These are phyloP conservation scores for Poecilia gillii DNA, from an alignment of 2,797 vertebrate genomes.

Conservation along the genomic window DNA sequence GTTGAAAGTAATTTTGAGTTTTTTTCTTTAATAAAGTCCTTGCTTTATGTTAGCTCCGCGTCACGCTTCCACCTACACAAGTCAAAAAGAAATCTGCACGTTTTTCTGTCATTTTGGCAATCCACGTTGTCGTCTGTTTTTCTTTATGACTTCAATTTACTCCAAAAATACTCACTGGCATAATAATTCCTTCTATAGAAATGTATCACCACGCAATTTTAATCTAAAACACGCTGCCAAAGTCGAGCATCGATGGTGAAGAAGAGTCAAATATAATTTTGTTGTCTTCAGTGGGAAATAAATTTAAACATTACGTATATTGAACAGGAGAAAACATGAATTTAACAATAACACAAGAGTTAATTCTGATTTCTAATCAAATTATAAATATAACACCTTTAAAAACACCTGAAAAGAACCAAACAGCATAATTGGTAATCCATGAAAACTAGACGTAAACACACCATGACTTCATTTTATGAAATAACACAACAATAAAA, in stretches of 20 bases:
- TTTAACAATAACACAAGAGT: background rate
- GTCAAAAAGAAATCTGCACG: background rate
- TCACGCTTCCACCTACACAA: background rate
- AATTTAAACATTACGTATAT: background rate
- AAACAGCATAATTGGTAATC: background rate
- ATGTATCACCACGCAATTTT: background rate
- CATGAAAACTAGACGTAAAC: too few relatives aligned
- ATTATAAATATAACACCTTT: background rate
- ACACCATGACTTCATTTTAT: background rate
- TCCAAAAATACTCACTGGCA: background rate
- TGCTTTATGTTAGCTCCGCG: background rate
- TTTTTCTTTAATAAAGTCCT: background rate
- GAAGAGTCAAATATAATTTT: too few relatives aligned
- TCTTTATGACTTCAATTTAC: background rate
- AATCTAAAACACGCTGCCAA: conserved; percentile 1
- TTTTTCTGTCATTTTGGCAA: background rate
- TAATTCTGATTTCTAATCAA: background rate
- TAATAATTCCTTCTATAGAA: background rate
- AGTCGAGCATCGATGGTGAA: background rate
- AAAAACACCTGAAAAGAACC: background rate
- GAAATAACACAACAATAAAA: background rate
- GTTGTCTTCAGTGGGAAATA: too few relatives aligned
- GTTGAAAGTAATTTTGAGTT: background rate
- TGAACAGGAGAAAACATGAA: too few relatives aligned
- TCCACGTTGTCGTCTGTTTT: background rate